A percentile compares a stretch with the other conserved stretches of the same genome.
Conservation (phyloP, 2,113 vertebrate species). For the Hystrix cristata region DNA sequence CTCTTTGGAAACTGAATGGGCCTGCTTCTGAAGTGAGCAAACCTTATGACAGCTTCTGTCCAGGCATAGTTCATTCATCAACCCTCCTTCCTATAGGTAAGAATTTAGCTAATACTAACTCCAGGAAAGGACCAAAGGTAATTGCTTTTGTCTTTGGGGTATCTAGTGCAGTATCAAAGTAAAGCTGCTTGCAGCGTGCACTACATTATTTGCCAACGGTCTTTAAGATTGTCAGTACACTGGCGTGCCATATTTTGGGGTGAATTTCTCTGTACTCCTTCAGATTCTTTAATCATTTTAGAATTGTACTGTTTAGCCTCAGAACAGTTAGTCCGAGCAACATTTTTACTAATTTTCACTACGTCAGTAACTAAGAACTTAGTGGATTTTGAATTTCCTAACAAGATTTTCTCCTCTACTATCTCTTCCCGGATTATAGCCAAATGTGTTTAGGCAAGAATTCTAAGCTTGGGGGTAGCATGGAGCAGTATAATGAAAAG, state of each 20-base stretch:
- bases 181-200: not conserved
- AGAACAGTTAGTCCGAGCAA: conserved; percentile 24
- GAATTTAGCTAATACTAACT: not conserved
- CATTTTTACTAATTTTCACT: conserved; percentile 38
- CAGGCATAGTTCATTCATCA: not conserved
- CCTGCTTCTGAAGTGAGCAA: not conserved
- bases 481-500: conserved; percentile 41
- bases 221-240: not conserved
- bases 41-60: not conserved
- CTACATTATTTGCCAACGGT: not conserved
- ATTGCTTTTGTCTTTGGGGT: not conserved
- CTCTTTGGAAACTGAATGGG: not conserved
- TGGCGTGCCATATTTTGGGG: not conserved
- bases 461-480: conserved; percentile 28
- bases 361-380: conserved; percentile 54
- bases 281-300: conserved; percentile 52
- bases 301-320: not conserved
- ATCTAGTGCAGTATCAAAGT: not conserved
- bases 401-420: conserved; percentile 21
- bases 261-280: not conserved
- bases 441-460: conserved; percentile 42
- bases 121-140: not conserved
- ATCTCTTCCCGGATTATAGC: not conserved
- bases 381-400: conserved; percentile 55
- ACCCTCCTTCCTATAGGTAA: not conserved